Evolutionary conservation across 2,797 vertebrate genomes (phyloP), one percentile per base, ranked within the genome.

Genomic region (Cyprinella venusta): DNA sequence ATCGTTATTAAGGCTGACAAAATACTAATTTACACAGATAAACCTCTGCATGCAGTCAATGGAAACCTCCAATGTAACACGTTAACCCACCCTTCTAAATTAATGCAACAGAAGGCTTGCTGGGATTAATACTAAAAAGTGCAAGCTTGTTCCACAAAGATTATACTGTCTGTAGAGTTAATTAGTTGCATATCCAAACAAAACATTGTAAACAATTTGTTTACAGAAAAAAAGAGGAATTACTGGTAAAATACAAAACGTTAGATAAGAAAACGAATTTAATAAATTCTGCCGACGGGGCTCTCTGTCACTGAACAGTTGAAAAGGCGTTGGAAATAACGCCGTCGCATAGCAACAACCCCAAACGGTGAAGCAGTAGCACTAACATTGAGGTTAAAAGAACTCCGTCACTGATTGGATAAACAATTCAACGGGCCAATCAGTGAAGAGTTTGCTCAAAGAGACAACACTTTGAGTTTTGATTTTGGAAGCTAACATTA

Each of bases 311-410:
- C 61, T 42, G 16, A n/a, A 26, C 3, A 74, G 4, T 5, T 16
- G 54, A 65, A 40, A 54, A 38, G 1, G 52, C 74, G 1, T n/a
- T 50, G 74, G 19, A 65, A 42, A 88, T 89, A 89, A 50, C 40
- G 40, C 78, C 74, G 93, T 85, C 94, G 91, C 93, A 89, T 85
- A 87, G 94, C 91, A 94, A 95, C 93, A 16, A 38, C 13, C 16
- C 61, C 52, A 85, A 84, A 86, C 76, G 4, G 30, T 18, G 50
- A 6, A 15, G 10, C 30, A 42, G 3, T 8, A 33, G n/a, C 33
- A 63, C 50, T 26, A n/a, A 74, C 40, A 8, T 5, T 0, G 1
- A 59, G 21, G 5, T 6, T 5, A 1, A 16, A 90, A 89, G 85
- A 88, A 88, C 33, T 0, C 3, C 72, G 0, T 38, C 33, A 79